These are phyloP conservation scores for Diarsia rubi DNA, from an alignment of 2,888 invertebrate genomes.

Conservation along the genomic window DNA sequence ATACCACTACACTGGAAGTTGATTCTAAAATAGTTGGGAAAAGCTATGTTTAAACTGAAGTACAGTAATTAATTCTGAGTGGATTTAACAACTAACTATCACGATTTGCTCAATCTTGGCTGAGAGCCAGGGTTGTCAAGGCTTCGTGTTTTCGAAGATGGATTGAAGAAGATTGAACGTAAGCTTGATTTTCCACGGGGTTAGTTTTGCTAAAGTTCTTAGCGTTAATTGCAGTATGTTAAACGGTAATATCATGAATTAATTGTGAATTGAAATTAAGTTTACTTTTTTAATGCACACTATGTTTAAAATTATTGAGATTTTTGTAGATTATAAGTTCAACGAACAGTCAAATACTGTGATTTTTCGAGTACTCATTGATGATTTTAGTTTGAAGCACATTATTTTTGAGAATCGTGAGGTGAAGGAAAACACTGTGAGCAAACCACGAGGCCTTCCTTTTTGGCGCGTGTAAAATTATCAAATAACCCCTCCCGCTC, in stretches of 20 bases:
- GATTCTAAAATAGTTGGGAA: no score
- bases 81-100: slow-evolving; percentile 59
- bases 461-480: no score
- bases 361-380: not conserved
- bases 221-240: not conserved
- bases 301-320: not conserved
- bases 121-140: slow-evolving; percentile 41
- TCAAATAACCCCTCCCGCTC: no score
- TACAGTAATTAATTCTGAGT: slow-evolving; percentile 58
- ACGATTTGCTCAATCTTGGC: slow-evolving; percentile 43
- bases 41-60: slow-evolving; percentile 7
- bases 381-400: no score
- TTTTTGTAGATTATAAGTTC: not conserved
- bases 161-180: slow-evolving; percentile 4
- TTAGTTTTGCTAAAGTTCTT: not conserved
- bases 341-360: no score
- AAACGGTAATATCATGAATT: not conserved
- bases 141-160: slow-evolving; percentile 20
- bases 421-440: no score
- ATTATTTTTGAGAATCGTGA: no score
- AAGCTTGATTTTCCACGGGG: slow-evolving; percentile 1
- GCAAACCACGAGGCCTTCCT: no score
- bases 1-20: no score
- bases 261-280: not conserved
- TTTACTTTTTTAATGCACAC: not conserved